Conservation (phyloP, 2,797 vertebrate genomes). For the Lycodopsis pacificus region DNA sequence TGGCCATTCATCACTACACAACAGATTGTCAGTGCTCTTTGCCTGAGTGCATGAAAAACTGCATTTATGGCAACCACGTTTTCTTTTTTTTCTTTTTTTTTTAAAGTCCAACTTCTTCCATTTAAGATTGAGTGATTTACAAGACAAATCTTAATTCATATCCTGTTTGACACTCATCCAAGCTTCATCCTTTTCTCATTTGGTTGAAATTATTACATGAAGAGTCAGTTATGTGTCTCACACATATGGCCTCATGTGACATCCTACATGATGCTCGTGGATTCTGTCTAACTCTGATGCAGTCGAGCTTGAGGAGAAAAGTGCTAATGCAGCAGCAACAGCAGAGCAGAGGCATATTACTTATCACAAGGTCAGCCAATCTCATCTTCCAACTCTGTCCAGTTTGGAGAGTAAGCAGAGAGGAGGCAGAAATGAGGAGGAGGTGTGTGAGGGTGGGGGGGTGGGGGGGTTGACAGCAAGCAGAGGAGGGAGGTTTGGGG, state of each 20-base stretch:
- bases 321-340: constrained; percentile 76
- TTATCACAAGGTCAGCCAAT: constrained; percentile 83
- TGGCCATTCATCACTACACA: constrained; percentile 20
- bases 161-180: neutral
- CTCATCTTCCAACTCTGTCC: constrained; percentile 71
- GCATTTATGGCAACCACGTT: neutral
- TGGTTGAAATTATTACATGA: neutral
- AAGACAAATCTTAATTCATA: neutral
- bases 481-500: constrained; percentile 28
- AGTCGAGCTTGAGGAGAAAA: constrained; percentile 65
- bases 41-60: neutral
- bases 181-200: neutral
- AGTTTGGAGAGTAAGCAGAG: constrained; percentile 45
- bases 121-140: neutral
- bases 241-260: constrained; percentile 7
- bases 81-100: too few species aligned
- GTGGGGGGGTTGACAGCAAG: neutral
- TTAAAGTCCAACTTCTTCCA: neutral
- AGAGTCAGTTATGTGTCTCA: neutral
- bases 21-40: neutral
- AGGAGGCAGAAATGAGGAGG: constrained; percentile 21
- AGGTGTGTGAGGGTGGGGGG: neutral
- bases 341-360: constrained; percentile 74
- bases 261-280: constrained; percentile 32
- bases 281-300: constrained; percentile 49